Evolutionary conservation across 2,113 vertebrate species (phyloP).

Genomic region (Leucopsar rothschildi): DNA sequence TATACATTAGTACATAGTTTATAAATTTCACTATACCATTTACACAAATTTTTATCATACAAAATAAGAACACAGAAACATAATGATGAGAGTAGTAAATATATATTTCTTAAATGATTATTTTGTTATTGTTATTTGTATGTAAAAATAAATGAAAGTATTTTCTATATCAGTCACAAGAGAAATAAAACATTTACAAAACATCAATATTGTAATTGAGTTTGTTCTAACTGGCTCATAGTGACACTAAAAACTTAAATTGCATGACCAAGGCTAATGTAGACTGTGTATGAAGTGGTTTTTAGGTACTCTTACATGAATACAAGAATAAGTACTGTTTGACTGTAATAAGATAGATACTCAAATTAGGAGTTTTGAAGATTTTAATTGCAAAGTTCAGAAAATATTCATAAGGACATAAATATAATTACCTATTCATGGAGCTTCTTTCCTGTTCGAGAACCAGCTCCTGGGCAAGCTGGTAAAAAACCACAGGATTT

Average conservation of each 20-base stretch:
- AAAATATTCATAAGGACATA: background rate
- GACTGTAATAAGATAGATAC: background rate
- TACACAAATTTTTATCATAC: background rate
- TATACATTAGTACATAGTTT: background rate
- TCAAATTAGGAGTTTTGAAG: background rate
- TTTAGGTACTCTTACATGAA: background rate
- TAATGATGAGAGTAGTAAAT: background rate
- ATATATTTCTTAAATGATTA: background rate
- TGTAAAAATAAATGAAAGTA: background rate
- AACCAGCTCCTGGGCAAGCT: background rate
- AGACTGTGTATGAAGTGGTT: background rate
- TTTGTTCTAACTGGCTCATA: background rate
- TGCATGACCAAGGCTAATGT: background rate
- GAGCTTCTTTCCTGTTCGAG: background rate
- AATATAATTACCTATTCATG: background rate
- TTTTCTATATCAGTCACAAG: background rate
- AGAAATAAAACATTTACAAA: background rate
- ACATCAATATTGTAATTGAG: background rate
- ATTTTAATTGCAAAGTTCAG: background rate
- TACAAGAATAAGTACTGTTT: background rate
- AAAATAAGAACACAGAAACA: background rate
- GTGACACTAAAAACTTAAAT: background rate
- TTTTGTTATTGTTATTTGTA: background rate
- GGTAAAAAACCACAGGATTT: rapidly evolving
- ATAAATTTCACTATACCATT: background rate